These are phyloP conservation scores for Hydrolagus colliei DNA, from an alignment of 2,797 vertebrate species.

Conservation along the genomic window DNA sequence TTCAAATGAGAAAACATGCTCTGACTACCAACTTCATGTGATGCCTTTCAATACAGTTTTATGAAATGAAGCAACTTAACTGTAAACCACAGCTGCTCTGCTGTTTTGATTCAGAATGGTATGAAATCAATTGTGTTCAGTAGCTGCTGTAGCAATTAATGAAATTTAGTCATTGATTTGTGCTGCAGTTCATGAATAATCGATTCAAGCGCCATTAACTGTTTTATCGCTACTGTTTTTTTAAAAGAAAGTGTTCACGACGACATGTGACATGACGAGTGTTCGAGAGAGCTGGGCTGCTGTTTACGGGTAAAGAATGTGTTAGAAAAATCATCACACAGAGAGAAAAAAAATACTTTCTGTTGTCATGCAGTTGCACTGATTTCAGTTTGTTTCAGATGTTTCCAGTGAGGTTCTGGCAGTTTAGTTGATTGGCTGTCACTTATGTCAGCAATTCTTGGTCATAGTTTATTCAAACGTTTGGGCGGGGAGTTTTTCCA, in stretches of 20 bases:
- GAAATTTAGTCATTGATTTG: background rate
- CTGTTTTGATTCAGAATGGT: background rate
- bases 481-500: too few species aligned
- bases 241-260: background rate
- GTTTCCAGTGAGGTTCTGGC: background rate
- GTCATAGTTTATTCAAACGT: background rate
- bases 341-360: background rate
- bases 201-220: background rate
- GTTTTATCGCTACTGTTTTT: background rate
- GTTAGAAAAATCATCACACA: background rate
- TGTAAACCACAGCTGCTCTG: background rate
- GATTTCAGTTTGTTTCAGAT: background rate
- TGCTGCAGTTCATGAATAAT: background rate
- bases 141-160: background rate
- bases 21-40: slow-evolving; percentile 6
- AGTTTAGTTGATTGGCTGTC: background rate
- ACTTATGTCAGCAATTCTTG: background rate
- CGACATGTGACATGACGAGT: too few species aligned
- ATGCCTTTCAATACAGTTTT: background rate
- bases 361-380: background rate
- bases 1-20: background rate
- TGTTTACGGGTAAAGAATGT: background rate
- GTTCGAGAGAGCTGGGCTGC: too few species aligned
- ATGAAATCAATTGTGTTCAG: background rate
- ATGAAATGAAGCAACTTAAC: background rate